Percentiles rank a stretch among this genome's conserved stretches.
These are phyloP conservation scores for Megamerina dolium DNA, from an alignment of 2,888 invertebrate genomes.

Conservation along the genomic window DNA sequence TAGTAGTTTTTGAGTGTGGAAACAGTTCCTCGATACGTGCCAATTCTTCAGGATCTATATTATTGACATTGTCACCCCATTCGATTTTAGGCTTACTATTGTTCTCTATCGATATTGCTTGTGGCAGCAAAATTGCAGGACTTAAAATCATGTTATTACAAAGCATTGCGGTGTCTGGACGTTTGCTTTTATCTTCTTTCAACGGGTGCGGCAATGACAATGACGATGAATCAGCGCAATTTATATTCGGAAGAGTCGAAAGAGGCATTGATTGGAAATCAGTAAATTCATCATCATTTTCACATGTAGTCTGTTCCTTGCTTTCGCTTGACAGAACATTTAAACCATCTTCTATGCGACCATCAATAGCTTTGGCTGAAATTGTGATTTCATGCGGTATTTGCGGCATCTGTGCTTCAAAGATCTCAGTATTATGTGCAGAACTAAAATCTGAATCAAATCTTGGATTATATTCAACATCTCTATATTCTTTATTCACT, in stretches of 20 bases:
- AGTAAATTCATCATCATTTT: conserved; percentile 51
- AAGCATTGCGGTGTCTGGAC: conserved; percentile 31
- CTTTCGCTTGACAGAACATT: background rate
- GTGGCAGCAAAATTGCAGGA: conserved; percentile 42
- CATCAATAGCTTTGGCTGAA: background rate
- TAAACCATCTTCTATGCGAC: background rate
- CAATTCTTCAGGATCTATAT: conserved; percentile 47
- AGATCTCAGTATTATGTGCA: conserved; percentile 7
- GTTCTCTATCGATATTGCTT: conserved; percentile 35
- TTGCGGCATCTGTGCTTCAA: background rate
- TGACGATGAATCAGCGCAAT: background rate
- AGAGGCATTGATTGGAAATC: conserved; percentile 49
- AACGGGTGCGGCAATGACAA: background rate
- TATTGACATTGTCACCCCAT: conserved; percentile 52
- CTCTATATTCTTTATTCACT: conserved; percentile 49
- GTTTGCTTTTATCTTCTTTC: background rate
- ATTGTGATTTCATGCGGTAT: background rate
- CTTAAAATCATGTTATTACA: conserved; percentile 44
- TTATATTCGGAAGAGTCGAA: too few species aligned
- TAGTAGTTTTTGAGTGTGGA: conserved; percentile 33
- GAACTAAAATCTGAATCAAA: conserved; percentile 26
- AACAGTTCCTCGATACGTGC: conserved; percentile 47
- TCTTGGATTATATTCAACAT: conserved; percentile 48
- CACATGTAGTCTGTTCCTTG: too few species aligned
- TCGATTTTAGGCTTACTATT: conserved; percentile 46